phyloP scores from a whole-genome alignment of 2,797 vertebrate species.

The Catamblyrhynchus diadema region DNA sequence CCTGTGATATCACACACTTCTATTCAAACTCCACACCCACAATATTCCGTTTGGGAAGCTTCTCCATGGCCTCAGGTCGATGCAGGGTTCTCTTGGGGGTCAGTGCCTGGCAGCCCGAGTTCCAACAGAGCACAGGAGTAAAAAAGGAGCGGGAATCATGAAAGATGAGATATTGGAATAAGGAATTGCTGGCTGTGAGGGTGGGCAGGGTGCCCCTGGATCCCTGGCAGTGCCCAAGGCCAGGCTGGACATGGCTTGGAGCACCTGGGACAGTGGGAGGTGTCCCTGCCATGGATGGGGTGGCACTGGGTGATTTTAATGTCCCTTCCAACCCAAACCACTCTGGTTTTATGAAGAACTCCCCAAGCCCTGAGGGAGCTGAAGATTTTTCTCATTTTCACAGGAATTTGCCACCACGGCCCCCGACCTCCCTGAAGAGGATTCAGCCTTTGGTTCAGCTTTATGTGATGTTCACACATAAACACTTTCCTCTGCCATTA shows the following conservation, averaged over 20 bases:
- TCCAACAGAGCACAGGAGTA: neutral
- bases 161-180: neutral
- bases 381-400: neutral
- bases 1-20: too few relatives aligned
- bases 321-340: neutral
- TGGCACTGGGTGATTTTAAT: accelerated
- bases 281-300: neutral
- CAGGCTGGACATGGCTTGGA: accelerated
- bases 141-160: neutral
- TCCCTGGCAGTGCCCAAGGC: neutral
- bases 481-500: neutral
- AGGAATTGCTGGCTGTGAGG: neutral
- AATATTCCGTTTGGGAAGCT: too few relatives aligned
- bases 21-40: too few relatives aligned
- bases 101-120: too few relatives aligned
- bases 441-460: neutral
- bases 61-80: too few relatives aligned
- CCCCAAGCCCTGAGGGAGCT: neutral
- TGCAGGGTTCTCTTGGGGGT: too few relatives aligned
- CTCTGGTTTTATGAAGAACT: neutral
- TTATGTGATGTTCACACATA: neutral
- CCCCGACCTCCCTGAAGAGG: neutral
- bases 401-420: neutral
- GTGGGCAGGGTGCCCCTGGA: neutral
- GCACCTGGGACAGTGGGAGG: neutral